Evolutionary conservation across 2,797 vertebrate genomes (phyloP).

Genomic region (Microctenopoma steveboyesi): DNA sequence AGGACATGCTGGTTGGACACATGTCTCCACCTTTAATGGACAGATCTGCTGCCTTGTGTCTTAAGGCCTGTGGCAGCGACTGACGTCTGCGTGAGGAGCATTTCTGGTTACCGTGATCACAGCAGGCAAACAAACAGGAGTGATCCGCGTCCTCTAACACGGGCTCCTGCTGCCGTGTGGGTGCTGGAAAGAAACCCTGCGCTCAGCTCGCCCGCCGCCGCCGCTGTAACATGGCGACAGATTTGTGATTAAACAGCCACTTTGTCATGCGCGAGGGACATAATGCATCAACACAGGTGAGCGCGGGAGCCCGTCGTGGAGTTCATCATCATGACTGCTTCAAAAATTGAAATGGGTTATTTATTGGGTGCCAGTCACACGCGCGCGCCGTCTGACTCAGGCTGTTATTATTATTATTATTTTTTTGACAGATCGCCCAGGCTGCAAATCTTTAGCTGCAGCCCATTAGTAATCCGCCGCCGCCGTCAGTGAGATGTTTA

Average conservation of each 20-base stretch:
- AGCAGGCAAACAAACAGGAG: neutral
- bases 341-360: slow-evolving; percentile 73
- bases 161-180: neutral
- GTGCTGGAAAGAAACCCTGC: slow-evolving; percentile 19
- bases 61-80: neutral
- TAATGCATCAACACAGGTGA: slow-evolving; percentile 72
- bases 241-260: slow-evolving; percentile 70
- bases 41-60: no score
- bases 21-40: no score
- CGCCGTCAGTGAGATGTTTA: slow-evolving; percentile 44
- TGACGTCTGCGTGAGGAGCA: no score
- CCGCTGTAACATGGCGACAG: slow-evolving; percentile 35
- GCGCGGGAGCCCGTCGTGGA: slow-evolving; percentile 55
- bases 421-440: slow-evolving; percentile 61
- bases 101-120: neutral
- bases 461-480: slow-evolving; percentile 66
- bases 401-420: slow-evolving; percentile 52
- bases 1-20: no score
- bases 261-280: slow-evolving; percentile 61
- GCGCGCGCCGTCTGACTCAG: slow-evolving; percentile 34
- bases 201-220: neutral
- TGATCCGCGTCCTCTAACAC: neutral
- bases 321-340: slow-evolving; percentile 75
- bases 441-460: slow-evolving; percentile 68
- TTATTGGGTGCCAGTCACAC: slow-evolving; percentile 68